Percentiles rank a stretch among this genome's conserved stretches.
phyloP scores from a whole-genome alignment of 2,888 invertebrate genomes.

The Drosophila quinaria region DNA sequence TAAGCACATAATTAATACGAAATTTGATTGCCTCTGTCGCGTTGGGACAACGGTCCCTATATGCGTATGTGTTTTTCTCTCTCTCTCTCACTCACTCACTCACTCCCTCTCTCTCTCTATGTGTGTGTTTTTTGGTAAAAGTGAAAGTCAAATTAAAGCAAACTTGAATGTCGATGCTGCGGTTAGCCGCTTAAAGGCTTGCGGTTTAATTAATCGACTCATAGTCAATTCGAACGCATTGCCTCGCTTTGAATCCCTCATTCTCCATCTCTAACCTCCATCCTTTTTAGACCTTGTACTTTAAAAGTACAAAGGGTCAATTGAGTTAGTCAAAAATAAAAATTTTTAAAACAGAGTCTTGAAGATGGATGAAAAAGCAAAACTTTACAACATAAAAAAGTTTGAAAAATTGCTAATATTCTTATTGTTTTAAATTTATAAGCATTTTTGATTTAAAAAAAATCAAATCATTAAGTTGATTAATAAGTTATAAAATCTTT shows the following conservation, averaged over 20 bases:
- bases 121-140: conserved; percentile 30
- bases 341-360: too few species aligned
- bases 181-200: conserved; percentile 75
- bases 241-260: neutral
- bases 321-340: too few species aligned
- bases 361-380: too few species aligned
- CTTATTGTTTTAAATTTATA: too few species aligned
- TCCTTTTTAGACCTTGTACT: conserved; percentile 1
- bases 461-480: neutral
- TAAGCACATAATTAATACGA: conserved; percentile 80
- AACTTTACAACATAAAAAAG: too few species aligned
- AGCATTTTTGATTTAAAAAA: too few species aligned
- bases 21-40: conserved; percentile 78
- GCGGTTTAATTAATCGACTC: conserved; percentile 79
- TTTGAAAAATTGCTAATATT: too few species aligned
- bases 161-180: conserved; percentile 56
- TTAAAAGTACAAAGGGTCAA: neutral
- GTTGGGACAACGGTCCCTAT: conserved; percentile 36
- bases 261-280: neutral
- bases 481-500: neutral
- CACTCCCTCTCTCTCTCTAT: neutral
- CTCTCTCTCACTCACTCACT: neutral
- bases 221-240: conserved; percentile 35
- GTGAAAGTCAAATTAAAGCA: conserved; percentile 76
- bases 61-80: neutral